Percentiles rank a stretch among this genome's conserved stretches.
These are phyloP conservation scores for Liasis olivaceus DNA, from an alignment of 2,797 vertebrate genomes.

Conservation along the genomic window DNA sequence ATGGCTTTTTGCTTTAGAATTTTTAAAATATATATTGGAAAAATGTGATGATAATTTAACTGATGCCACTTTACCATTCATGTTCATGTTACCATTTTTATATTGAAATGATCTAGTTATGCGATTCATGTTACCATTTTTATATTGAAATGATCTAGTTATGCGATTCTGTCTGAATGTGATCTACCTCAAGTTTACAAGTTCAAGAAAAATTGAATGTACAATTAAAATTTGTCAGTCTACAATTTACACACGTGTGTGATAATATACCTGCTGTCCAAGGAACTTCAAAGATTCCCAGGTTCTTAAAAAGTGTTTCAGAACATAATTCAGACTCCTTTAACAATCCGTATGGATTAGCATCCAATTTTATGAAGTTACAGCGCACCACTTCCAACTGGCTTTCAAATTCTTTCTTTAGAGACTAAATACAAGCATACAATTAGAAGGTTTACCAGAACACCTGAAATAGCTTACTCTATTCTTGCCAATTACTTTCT, in stretches of 20 bases:
- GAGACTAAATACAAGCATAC: conserved; percentile 72
- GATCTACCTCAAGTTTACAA: neutral
- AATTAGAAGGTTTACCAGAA: neutral
- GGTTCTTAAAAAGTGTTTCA: conserved; percentile 82
- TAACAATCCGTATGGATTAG: conserved; percentile 65
- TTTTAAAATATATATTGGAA: neutral
- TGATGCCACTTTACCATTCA: neutral
- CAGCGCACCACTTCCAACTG: conserved; percentile 86
- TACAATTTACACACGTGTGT: neutral
- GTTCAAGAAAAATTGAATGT: neutral
- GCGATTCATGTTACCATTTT: neutral
- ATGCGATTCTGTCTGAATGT: neutral
- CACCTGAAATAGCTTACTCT: neutral
- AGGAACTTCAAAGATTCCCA: conserved; percentile 81
- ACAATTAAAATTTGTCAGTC: neutral
- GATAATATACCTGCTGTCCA: conserved; percentile 85
- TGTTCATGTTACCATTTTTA: neutral
- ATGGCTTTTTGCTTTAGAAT: neutral
- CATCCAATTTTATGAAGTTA: conserved; percentile 90
- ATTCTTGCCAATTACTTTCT: neutral
- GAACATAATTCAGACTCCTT: conserved; percentile 79
- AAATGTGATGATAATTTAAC: neutral
- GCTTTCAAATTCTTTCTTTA: conserved; percentile 77
- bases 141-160: neutral
- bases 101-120: neutral